phyloP scores from a whole-genome alignment of 2,888 invertebrate species.

The Drepanosiphum platanoidis region DNA sequence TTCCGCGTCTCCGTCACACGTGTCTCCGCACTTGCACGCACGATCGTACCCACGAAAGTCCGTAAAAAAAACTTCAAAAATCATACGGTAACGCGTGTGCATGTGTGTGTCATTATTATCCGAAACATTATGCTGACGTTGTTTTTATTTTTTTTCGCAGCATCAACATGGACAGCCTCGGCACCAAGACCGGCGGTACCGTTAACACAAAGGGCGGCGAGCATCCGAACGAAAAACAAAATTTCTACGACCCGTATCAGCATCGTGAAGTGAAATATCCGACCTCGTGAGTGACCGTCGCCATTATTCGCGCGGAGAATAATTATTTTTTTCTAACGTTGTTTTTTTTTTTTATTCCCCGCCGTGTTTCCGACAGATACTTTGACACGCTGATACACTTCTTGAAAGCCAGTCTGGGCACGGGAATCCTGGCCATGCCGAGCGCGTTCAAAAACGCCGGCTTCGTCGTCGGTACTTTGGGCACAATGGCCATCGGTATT shows the following conservation, averaged over 20 bases:
- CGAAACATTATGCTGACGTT: no score
- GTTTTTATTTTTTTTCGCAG: no score
- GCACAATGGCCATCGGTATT: constrained; percentile 84
- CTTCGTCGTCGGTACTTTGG: constrained; percentile 80
- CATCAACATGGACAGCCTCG: constrained; percentile 51
- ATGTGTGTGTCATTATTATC: no score
- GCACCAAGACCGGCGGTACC: constrained; percentile 24
- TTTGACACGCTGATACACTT: constrained; percentile 84
- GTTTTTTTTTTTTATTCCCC: background rate
- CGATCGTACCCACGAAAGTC: no score
- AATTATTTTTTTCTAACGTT: background rate
- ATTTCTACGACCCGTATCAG: constrained; percentile 75
- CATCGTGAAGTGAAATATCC: constrained; percentile 77
- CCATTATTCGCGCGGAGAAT: background rate
- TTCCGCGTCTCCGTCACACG: no score
- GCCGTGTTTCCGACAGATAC: constrained; percentile 71
- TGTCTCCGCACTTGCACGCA: no score
- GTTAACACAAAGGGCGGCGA: constrained; percentile 63
- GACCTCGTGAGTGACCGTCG: constrained; percentile 75
- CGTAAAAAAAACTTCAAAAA: no score
- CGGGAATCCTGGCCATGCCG: constrained; percentile 92
- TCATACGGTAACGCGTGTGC: no score
- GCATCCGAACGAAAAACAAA: constrained; percentile 23
- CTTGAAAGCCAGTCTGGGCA: constrained; percentile 89
- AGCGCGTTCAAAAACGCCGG: constrained; percentile 86